Evolutionary conservation across 2,888 invertebrate genomes (phyloP), one percentile per base, ranked within the genome.

Genomic region (Gerris lacustris): DNA sequence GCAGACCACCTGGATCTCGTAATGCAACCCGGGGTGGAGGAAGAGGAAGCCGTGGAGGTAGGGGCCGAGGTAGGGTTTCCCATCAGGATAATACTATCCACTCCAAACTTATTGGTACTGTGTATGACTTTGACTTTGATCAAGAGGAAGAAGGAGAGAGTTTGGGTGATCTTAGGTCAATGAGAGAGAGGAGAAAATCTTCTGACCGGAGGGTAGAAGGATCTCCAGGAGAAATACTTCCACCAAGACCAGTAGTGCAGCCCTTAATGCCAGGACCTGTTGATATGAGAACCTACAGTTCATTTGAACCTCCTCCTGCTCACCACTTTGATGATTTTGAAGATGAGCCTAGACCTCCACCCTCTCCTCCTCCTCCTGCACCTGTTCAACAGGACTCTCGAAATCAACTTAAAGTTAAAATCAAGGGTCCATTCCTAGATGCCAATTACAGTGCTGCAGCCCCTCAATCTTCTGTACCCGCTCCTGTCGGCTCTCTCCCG

Each of bases 331-430:
- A 74, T 66, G 76, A 77, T 69, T 72, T 76, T 47, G 75, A 76
- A 70, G 75, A 76, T 64, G 75, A 76, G 63, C 72, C 70, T 67
- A 75, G 75, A 11, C 74, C 75, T 44, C 76, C 77, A 6, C 81
- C 78, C 64, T 82, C 83, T 63, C 82, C 0, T 80, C 82, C 66
- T 82, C 82, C 70, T 66, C 69, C 67, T 31, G 17, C 31, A 45
- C 63, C 69, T 15, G 67, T 71, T 11, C 67, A 66, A 5, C 66
- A 88, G 0, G 92, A 92, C 80, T 89, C 92, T 0, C 84, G 92
- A 45, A 92, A 92, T 80, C 93, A 93, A 78, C 82, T 94, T 6
- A 94, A 94, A 79, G 88, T 94, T 0, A 94, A 94, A 81, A 94
- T 94, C 74, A 94, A 94, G 79, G 94, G 93, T 5, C 94, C 94